Evolutionary conservation across 2,797 vertebrate genomes (phyloP).

Genomic region (Onychomys torridus): DNA sequence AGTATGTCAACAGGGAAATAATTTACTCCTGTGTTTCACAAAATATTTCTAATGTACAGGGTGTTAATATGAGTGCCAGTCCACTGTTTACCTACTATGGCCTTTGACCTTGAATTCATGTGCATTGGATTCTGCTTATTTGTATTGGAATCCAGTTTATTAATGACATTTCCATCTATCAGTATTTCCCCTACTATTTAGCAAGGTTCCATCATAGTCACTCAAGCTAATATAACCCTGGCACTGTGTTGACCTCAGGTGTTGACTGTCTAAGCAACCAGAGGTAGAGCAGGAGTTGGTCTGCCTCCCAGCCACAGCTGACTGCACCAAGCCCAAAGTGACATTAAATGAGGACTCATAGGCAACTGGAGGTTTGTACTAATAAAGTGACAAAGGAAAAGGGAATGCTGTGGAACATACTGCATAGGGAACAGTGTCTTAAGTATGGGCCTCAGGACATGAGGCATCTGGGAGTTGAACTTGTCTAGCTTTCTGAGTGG

Average conservation of each 20-base stretch:
- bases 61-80: not conserved
- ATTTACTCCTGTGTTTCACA: not conserved
- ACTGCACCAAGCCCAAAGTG: conserved; percentile 91
- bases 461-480: conserved; percentile 89
- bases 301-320: conserved; percentile 92
- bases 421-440: conserved; percentile 86
- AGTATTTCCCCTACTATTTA: conserved; percentile 82
- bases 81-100: not conserved
- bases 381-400: conserved; percentile 91
- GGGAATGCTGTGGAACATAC: conserved; percentile 91
- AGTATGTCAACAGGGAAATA: not conserved
- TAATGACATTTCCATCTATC: conserved; percentile 77
- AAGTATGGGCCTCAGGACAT: conserved; percentile 90
- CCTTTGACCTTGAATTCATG: not conserved
- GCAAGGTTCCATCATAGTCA: conserved; percentile 88
- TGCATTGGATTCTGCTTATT: not conserved
- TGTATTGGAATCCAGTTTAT: conserved; percentile 47
- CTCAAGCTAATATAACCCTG: conserved; percentile 89
- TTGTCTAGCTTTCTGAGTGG: conserved; percentile 90
- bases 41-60: not conserved
- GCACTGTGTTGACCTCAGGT: conserved; percentile 91
- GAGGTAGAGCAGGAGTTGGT: conserved; percentile 90
- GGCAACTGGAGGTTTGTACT: conserved; percentile 92
- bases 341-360: conserved; percentile 90
- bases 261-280: conserved; percentile 92